Percentiles rank a stretch among this genome's conserved stretches.
Conservation (phyloP, 2,113 vertebrate genomes). For the Miniopterus natalensis region DNA sequence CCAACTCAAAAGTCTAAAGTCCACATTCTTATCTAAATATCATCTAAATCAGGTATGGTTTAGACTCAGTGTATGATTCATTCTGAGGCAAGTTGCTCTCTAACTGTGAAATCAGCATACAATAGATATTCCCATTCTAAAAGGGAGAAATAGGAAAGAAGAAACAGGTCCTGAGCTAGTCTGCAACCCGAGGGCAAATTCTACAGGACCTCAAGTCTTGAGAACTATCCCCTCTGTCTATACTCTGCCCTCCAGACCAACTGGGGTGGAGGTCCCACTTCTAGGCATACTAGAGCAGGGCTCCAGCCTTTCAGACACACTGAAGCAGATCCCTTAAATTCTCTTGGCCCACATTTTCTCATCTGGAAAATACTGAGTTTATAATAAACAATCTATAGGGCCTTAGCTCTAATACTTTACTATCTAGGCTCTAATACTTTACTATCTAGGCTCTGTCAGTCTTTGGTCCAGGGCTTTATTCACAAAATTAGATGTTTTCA, state of each 20-base stretch:
- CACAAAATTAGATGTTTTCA: background rate
- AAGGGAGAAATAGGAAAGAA: background rate
- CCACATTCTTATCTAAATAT: background rate
- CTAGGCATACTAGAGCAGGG: background rate
- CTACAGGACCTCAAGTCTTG: background rate
- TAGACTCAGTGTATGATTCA: background rate
- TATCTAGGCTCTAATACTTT: background rate
- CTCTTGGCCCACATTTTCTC: background rate
- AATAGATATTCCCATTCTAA: conserved; percentile 1
- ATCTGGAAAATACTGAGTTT: background rate
- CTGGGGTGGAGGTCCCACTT: background rate
- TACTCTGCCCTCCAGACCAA: background rate
- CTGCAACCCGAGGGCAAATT: background rate
- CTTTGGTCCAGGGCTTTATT: background rate
- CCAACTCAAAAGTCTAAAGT: background rate
- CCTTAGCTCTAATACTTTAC: background rate
- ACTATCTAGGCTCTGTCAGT: background rate
- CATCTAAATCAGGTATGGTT: conserved; percentile 11
- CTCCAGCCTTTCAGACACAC: background rate
- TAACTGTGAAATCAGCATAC: background rate
- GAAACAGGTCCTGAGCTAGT: background rate
- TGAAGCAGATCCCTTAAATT: background rate
- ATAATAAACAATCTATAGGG: background rate
- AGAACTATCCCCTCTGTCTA: background rate
- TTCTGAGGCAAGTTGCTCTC: background rate